Evolutionary conservation across 1,140 invertebrate species (phyloP).

Genomic region (Drosophila virilis): DNA sequence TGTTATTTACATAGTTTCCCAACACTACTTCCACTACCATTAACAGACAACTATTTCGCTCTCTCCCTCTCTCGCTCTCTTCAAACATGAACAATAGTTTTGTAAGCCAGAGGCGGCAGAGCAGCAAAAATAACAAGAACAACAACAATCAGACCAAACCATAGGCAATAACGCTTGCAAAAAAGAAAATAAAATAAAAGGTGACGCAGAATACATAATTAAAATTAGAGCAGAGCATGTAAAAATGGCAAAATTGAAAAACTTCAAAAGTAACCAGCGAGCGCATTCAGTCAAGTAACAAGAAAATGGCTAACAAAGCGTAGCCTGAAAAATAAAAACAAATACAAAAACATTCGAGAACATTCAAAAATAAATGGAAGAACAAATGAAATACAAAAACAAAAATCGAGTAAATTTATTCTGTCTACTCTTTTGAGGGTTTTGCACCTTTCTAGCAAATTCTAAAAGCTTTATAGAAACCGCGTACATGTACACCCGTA

Average conservation of each 20-base stretch:
- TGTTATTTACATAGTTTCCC: conserved; percentile 1
- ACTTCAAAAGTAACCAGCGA: conserved; percentile 9
- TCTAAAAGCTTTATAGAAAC: conserved; percentile 23
- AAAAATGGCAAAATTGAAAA: conserved; percentile 24
- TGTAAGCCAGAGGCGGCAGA: conserved; percentile 6
- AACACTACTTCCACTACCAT: conserved; percentile 1
- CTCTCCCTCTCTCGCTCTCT: background rate
- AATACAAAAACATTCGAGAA: conserved; percentile 63
- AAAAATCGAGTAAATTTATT: conserved; percentile 36
- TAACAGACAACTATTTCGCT: background rate
- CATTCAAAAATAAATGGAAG: conserved; percentile 71
- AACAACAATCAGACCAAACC: conserved; percentile 16
- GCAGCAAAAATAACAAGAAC: conserved; percentile 10
- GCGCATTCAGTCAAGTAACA: conserved; percentile 23
- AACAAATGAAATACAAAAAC: conserved; percentile 40
- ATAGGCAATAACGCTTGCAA: conserved; percentile 19
- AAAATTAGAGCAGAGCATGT: conserved; percentile 18
- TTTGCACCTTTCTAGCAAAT: conserved; percentile 34
- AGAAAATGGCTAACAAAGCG: conserved; percentile 24
- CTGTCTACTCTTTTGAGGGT: conserved; percentile 24
- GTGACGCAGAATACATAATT: conserved; percentile 28
- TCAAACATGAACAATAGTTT: background rate
- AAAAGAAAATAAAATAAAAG: conserved; percentile 1
- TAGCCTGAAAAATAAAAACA: conserved; percentile 21
- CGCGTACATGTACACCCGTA: background rate